Conservation (phyloP, 2,113 vertebrate species). For the Amphiprion ocellaris region DNA sequence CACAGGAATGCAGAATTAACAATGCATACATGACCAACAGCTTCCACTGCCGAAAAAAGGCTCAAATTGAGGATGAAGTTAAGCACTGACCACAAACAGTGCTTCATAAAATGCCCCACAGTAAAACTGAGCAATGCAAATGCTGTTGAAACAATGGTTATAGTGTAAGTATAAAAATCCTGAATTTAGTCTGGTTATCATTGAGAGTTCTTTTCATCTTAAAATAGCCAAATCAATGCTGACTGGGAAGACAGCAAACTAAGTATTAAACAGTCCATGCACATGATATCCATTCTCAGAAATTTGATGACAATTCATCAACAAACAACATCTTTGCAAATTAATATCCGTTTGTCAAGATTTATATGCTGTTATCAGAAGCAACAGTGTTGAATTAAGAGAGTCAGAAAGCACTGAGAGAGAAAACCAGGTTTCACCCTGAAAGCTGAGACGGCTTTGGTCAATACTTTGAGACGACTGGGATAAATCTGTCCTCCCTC, state of each 20-base stretch:
- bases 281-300: not conserved
- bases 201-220: no score
- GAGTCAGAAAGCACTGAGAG: not conserved
- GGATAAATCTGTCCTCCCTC: slow-evolving; percentile 69
- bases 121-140: no score
- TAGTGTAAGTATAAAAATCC: no score
- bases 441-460: slow-evolving; percentile 41
- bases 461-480: slow-evolving; percentile 45
- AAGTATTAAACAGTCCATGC: not conserved
- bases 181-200: no score
- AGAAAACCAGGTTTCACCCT: slow-evolving; percentile 38
- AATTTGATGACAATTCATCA: not conserved
- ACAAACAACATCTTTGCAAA: no score
- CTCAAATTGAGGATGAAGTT: no score
- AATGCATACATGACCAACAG: not conserved
- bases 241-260: not conserved
- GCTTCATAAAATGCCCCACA: no score
- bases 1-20: not conserved
- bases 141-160: no score
- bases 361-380: not conserved
- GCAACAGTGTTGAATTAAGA: not conserved
- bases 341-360: not conserved
- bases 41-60: not conserved
- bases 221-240: slow-evolving; percentile 18
- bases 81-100: no score